A percentile compares a stretch with the other conserved stretches of the same genome.
These are phyloP conservation scores for Colletes collaris DNA, from an alignment of 2,888 invertebrate species.

Conservation along the genomic window DNA sequence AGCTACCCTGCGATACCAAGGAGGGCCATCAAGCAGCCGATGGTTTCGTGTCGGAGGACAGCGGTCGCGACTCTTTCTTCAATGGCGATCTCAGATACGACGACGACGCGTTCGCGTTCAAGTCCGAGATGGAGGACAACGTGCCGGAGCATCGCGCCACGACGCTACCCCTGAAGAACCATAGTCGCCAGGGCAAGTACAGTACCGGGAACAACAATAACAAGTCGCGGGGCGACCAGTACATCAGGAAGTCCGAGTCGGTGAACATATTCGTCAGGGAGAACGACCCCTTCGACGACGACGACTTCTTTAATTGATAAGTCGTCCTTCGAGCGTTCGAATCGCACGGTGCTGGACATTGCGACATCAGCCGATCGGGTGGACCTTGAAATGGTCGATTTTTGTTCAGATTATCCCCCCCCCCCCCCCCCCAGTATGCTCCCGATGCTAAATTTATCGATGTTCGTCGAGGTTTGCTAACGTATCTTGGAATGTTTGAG, in stretches of 20 bases:
- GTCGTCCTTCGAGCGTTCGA: slow-evolving; percentile 1
- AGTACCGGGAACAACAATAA: slow-evolving; percentile 81
- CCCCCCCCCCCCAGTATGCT: too few relatives aligned
- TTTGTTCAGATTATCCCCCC: too few relatives aligned
- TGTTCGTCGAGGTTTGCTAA: neutral
- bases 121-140: slow-evolving; percentile 79
- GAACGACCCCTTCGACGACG: slow-evolving; percentile 94
- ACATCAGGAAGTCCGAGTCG: slow-evolving; percentile 94
- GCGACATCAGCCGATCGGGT: slow-evolving; percentile 12
- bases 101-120: slow-evolving; percentile 79
- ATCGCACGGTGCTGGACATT: slow-evolving; percentile 33
- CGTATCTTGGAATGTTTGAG: neutral
- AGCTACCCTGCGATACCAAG: slow-evolving; percentile 70
- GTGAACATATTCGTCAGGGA: slow-evolving; percentile 95
- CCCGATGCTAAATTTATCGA: slow-evolving; percentile 1
- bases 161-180: slow-evolving; percentile 71
- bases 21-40: slow-evolving; percentile 67
- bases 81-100: slow-evolving; percentile 78
- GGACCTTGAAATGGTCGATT: neutral
- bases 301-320: slow-evolving; percentile 90
- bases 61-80: slow-evolving; percentile 75
- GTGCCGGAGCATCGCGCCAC: slow-evolving; percentile 75
- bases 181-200: slow-evolving; percentile 62
- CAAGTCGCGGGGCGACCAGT: slow-evolving; percentile 84
- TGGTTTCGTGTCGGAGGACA: slow-evolving; percentile 73